phyloP scores from a whole-genome alignment of 2,888 invertebrate genomes.

The Falcaria lacertinaria region DNA sequence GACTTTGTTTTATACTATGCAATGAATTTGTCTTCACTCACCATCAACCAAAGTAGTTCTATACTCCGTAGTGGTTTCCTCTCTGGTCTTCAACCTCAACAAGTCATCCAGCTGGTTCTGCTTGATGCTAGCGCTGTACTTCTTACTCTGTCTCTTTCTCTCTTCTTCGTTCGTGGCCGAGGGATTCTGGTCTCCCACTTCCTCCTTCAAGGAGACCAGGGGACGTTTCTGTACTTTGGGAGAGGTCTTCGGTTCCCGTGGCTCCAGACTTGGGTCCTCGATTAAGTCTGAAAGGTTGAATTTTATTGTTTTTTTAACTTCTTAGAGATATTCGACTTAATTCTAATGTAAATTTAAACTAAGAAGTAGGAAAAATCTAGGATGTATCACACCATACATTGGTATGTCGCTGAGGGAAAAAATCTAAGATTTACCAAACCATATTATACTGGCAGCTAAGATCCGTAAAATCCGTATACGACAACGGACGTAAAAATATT shows the following conservation, averaged over 20 bases:
- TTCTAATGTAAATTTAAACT: too few relatives aligned
- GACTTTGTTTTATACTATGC: too few relatives aligned
- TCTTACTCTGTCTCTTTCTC: conserved; percentile 68
- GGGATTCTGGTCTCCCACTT: conserved; percentile 54
- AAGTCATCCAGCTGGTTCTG: conserved; percentile 63
- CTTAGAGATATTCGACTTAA: too few relatives aligned
- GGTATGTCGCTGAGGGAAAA: too few relatives aligned
- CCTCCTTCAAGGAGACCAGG: conserved; percentile 50
- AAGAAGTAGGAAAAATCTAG: too few relatives aligned
- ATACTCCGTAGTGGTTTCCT: conserved; percentile 47
- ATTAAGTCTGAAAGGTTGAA: conserved; percentile 46
- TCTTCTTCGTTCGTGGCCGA: conserved; percentile 69
- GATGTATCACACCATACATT: too few relatives aligned
- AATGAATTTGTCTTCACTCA: conserved; percentile 24
- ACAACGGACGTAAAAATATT: too few relatives aligned
- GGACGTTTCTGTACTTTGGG: conserved; percentile 58
- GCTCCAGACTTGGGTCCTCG: conserved; percentile 52
- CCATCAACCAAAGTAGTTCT: conserved; percentile 42
- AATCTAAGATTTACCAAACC: too few relatives aligned
- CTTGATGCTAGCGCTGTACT: conserved; percentile 64
- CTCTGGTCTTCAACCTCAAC: conserved; percentile 38
- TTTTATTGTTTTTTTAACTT: too few relatives aligned
- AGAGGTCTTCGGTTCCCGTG: conserved; percentile 29
- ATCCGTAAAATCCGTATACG: too few relatives aligned
- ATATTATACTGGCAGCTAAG: too few relatives aligned